Percentiles rank a stretch among this genome's conserved stretches.
phyloP scores from a whole-genome alignment of 2,888 invertebrate genomes.

The Thumatha senex region DNA sequence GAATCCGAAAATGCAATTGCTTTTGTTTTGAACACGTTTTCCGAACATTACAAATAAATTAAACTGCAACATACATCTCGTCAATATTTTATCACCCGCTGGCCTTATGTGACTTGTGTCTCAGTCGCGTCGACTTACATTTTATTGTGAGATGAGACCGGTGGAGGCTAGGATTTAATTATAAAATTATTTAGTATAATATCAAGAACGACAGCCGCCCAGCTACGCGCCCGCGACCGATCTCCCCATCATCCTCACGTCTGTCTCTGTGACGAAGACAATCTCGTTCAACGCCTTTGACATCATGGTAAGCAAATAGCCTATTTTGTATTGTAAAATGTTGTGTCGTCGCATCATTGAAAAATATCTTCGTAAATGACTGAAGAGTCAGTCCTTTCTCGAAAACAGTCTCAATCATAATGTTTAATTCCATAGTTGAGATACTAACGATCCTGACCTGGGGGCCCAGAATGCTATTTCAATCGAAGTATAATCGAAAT shows the following conservation, averaged over 20 bases:
- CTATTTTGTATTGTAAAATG: background rate
- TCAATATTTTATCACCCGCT: background rate
- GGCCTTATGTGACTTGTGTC: slow-evolving; percentile 14
- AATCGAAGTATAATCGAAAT: too few species aligned
- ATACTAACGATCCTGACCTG: too few species aligned
- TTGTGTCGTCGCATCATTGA: background rate
- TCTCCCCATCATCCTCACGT: background rate
- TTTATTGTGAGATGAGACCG: slow-evolving; percentile 45
- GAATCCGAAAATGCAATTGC: too few species aligned
- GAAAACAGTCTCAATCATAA: too few species aligned
- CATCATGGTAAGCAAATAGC: background rate
- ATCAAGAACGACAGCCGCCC: background rate
- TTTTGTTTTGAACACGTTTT: too few species aligned
- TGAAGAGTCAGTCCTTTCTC: background rate
- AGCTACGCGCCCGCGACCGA: background rate
- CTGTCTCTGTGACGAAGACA: background rate
- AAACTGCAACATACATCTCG: too few species aligned
- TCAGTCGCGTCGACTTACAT: slow-evolving; percentile 33
- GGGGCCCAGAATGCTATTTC: too few species aligned
- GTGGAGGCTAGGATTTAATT: slow-evolving; percentile 52
- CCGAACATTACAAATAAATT: too few species aligned
- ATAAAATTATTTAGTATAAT: slow-evolving; percentile 52
- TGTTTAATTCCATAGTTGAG: too few species aligned
- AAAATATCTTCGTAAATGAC: background rate
- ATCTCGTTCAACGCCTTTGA: background rate